phyloP scores from a whole-genome alignment of 2,888 invertebrate species.

The Pseudococcus longispinus region DNA sequence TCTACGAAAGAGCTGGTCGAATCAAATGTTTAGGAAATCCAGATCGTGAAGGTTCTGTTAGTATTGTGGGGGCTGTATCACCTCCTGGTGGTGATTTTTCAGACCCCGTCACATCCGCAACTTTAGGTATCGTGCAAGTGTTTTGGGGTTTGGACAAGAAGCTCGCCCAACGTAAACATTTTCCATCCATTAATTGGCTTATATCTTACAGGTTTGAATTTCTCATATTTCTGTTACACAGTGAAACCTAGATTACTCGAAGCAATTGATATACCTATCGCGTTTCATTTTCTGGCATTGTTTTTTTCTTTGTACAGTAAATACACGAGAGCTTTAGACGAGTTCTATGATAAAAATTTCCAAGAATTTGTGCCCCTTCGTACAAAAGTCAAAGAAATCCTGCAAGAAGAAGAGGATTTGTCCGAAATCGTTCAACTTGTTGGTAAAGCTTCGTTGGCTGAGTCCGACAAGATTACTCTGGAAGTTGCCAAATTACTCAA shows the following conservation, averaged over 20 bases:
- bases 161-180: constrained; percentile 98
- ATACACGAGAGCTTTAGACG: constrained; percentile 97
- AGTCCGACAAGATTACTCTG: constrained; percentile 98
- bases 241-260: too few species aligned
- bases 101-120: constrained; percentile 99
- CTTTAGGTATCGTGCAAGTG: constrained; percentile 97
- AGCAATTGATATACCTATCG: too few species aligned
- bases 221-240: not conserved
- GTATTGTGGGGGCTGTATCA: constrained; percentile 99
- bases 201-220: constrained; percentile 82
- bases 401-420: constrained; percentile 98
- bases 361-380: constrained; percentile 95
- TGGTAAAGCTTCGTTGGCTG: constrained; percentile 97
- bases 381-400: constrained; percentile 94
- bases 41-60: constrained; percentile 97
- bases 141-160: constrained; percentile 99
- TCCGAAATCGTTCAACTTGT: constrained; percentile 99
- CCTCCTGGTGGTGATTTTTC: constrained; percentile 99
- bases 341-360: constrained; percentile 99
- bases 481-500: constrained; percentile 98
- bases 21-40: constrained; percentile 98
- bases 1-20: constrained; percentile 99
- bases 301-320: constrained; percentile 72
- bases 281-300: not conserved
- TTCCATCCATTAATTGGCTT: constrained; percentile 99